Conservation (phyloP, 2,888 invertebrate genomes). For the Xanthorhoe spadicearia region DNA sequence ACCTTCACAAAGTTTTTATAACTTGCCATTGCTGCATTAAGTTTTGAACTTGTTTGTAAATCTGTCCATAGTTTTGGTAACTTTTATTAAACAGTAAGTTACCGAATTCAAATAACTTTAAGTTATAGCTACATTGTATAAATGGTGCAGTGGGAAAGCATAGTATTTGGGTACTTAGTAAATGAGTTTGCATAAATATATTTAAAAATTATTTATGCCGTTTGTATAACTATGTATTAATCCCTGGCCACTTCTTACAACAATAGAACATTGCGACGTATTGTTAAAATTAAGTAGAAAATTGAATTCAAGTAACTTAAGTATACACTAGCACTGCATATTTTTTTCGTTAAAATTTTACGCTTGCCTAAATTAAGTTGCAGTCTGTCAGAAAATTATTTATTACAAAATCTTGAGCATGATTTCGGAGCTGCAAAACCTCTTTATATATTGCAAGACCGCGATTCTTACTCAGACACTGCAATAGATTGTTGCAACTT, state of each 20-base stretch:
- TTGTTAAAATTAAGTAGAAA: no score
- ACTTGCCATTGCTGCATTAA: neutral
- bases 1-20: slow-evolving; percentile 1
- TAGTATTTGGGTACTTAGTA: no score
- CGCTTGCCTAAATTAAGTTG: neutral
- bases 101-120: no score
- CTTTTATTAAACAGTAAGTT: no score
- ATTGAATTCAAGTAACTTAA: no score
- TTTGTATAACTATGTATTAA: no score
- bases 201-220: neutral
- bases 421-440: slow-evolving; percentile 32
- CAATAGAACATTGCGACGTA: no score
- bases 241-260: no score
- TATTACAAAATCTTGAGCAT: slow-evolving; percentile 30
- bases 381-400: neutral
- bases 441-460: slow-evolving; percentile 31
- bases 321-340: neutral
- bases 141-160: no score
- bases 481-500: slow-evolving; percentile 33
- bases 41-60: neutral
- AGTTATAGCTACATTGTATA: no score
- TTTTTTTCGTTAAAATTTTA: neutral
- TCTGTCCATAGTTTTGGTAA: no score
- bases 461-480: slow-evolving; percentile 30
- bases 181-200: no score